Base-by-base conservation (phyloP, 37 sponge, comb jelly and placozoan genomes). In the Dysidea cf. avara region DNA sequence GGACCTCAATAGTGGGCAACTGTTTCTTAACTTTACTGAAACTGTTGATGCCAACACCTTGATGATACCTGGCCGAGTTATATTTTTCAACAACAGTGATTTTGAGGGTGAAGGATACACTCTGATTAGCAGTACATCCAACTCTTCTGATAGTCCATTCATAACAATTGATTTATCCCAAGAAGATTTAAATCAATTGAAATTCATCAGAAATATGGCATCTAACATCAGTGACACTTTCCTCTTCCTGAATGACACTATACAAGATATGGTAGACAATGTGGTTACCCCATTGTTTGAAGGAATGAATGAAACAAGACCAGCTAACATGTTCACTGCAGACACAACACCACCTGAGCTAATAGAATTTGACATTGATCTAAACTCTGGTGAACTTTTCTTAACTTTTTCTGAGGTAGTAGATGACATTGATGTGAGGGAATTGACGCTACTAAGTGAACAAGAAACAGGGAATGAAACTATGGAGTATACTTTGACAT, bases 391-490 rank as follows among this genome's bases (percentile, higher is more conserved):
- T 39, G 60, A 35, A 14, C 72, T 94, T 0, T 51, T 61, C 48
- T 35, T 94, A 39, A 94, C 85, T n/a, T 94, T 94, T 69, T 86
- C 90, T 31, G 95, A 94, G 54, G 73, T 83, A 46, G 91, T 94
- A 18, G 81, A 80, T 35, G 49, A 83, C 25, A 71, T 94, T 14
- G 12, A 24, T 22, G 82, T 71, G 0, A 13, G 54, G 16, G 40
- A 53, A 0, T 79, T 86, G 51, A 66, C 81, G 0, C 30, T 92
- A 32, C 81, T 79, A 46, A 85, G 52, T 64, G 63, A 53, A 31
- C 46, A 20, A 30, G 66, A 58, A 30, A 56, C 54, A 38, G 61
- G 62, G 0, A 78, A 78, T 32, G 78, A 80, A 33, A 88, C 83
- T 22, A 18, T 14, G 12, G 2, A 66, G 34, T 66, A 30, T n/a